phyloP scores from a whole-genome alignment of 2,888 invertebrate genomes.

The Limnephilus rhombicus region DNA sequence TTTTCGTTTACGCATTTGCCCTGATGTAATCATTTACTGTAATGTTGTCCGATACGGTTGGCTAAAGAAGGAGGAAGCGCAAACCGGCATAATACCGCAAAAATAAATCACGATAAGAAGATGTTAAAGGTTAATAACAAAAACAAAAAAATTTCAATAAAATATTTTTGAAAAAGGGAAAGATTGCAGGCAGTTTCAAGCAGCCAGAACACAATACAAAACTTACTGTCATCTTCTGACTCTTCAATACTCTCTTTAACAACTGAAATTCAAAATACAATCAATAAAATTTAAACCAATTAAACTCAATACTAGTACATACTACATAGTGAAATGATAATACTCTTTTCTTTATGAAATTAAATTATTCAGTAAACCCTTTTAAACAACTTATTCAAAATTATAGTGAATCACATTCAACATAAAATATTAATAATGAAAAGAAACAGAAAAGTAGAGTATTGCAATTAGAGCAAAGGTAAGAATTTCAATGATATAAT shows the following conservation, averaged over 20 bases:
- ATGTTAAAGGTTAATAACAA: neutral
- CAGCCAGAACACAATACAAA: slow-evolving; percentile 51
- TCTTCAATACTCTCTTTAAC: slow-evolving; percentile 60
- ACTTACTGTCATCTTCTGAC: slow-evolving; percentile 64
- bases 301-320: neutral
- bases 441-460: neutral
- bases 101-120: too few relatives aligned
- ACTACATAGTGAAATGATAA: neutral
- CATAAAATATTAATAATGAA: neutral
- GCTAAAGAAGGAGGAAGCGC: too few relatives aligned
- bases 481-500: neutral
- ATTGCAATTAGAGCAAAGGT: too few relatives aligned
- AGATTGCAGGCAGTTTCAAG: slow-evolving; percentile 6
- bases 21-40: too few relatives aligned
- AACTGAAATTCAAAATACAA: slow-evolving; percentile 61
- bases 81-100: too few relatives aligned
- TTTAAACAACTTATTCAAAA: neutral
- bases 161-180: neutral
- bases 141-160: neutral
- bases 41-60: too few relatives aligned
- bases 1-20: too few relatives aligned
- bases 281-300: neutral
- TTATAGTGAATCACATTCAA: neutral
- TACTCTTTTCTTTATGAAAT: neutral
- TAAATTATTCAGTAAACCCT: neutral